Evolutionary conservation across 2,113 vertebrate species (phyloP), one percentile per base, ranked within the genome.

Genomic region (Microcebus griseorufus): DNA sequence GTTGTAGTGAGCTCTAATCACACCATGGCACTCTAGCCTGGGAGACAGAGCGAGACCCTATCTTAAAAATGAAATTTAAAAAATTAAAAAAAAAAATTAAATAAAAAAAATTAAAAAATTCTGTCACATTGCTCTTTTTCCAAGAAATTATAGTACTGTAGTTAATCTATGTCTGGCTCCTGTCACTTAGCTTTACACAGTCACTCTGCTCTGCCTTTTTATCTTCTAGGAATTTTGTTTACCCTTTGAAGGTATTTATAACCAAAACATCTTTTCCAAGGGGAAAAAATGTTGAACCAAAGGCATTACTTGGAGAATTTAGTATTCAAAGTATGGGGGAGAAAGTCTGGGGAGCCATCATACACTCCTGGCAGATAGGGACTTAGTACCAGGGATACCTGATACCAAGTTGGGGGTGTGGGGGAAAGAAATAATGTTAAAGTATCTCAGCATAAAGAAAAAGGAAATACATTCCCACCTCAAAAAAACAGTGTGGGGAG

Each of bases 151-250:
- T 32, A 62, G 4, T 67, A 13, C 48, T 48, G 1, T 39, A 23
- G 37, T 79, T 75, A 51, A 25, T 32, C 78, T 78, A 51, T 18
- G 32, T 83, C 90, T 87, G 53, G 51, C 82, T 82, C 53, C 51
- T 88, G 3, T 83, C 37, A 64, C 55, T 81, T 69, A 67, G 42
- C 60, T 72, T 93, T 75, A 70, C 32, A 65, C 39, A 58, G 17
- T 78, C 53, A 67, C 23, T 70, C 27, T 0, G 34, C 42, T 75
- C 64, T 94, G 34, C 29, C 64, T 89, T 88, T 93, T 64, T 79
- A 85, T 93, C 32, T 48, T 69, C 37, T 83, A 80, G 69, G 67
- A 95, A 88, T 89, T 94, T 67, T 94, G 37, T 88, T 94, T 89
- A 79, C 9, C 55, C 32, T 92, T 84, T 92, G 22, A 96, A 92